These are phyloP conservation scores for Syngnathoides biaculeatus DNA, from an alignment of 2,113 vertebrate genomes.

Conservation along the genomic window DNA sequence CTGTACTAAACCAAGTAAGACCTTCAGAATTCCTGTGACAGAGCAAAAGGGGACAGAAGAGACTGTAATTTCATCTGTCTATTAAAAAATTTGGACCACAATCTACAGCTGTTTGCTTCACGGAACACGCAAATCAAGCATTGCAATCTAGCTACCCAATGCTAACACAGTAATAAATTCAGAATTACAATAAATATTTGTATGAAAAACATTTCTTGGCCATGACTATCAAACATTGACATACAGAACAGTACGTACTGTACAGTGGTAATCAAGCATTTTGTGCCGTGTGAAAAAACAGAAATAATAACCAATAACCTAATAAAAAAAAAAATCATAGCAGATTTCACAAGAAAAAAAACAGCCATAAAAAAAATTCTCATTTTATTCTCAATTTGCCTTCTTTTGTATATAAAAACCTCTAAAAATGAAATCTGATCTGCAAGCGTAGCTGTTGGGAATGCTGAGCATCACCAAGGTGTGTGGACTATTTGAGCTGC, in stretches of 20 bases:
- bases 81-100: background rate
- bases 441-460: conserved; percentile 37
- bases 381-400: conserved; percentile 61
- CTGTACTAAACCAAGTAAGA: too few relatives aligned
- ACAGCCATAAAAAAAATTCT: conserved; percentile 41
- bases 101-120: too few relatives aligned
- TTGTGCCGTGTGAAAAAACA: background rate
- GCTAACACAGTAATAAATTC: too few relatives aligned
- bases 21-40: background rate
- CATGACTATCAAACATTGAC: too few relatives aligned
- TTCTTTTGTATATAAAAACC: conserved; percentile 66
- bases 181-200: too few relatives aligned
- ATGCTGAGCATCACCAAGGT: conserved; percentile 11
- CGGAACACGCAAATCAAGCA: too few relatives aligned
- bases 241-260: too few relatives aligned
- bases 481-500: conserved; percentile 31
- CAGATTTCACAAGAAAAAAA: conserved; percentile 12
- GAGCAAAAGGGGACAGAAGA: conserved; percentile 40
- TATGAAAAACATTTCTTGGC: too few relatives aligned
- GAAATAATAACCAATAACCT: too few relatives aligned
- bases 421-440: conserved; percentile 49
- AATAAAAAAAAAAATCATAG: too few relatives aligned
- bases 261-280: too few relatives aligned
- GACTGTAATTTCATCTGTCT: background rate
- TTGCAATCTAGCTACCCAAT: too few relatives aligned